Evolutionary conservation across 2,113 vertebrate species (phyloP), one percentile per base, ranked within the genome.

Genomic region (Polypterus bichir): DNA sequence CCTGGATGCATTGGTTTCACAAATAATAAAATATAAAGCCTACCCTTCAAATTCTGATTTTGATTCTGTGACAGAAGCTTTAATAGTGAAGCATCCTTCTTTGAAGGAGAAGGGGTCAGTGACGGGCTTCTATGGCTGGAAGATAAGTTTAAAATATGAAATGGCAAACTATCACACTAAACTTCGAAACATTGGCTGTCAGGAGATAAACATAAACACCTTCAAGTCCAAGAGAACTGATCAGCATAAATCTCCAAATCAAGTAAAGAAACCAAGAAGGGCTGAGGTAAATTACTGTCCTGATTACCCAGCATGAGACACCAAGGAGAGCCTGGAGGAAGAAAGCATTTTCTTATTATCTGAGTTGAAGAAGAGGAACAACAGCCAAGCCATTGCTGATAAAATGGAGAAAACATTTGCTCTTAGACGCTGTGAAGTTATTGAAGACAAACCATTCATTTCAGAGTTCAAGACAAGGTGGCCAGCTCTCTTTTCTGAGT

Each of bases 1-100:
- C 9, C 66, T 71, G 54, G 62, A 74, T 61, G 62, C 62, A 9
- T 59, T 68, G 11, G 71, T 62, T 3, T 46, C 64, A 62, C 60
- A 66, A n/a, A n/a, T n/a, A 62, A 66, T 65, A 9, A 71, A 71
- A 49, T 73, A 69, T 59, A 69, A 61, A 4, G 66, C 59, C 60
- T 66, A 66, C 5, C 64, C 64, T 7, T 60, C 57, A 59, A 64
- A 66, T 47, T 63, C 66, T 9, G 65, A 67, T 44, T 65, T 55
- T 61, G 61, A 69, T 47, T 61, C 69, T 7, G 63, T 67, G 49
- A 64, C 68, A 59, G 62, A 7, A 47, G 64, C 68, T 58, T 64
- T 68, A 55, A 66, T 46, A 11, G 54, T 49, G 62, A n/a, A 64
- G 5, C 64, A 70, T 59, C 62, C 67, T 59, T 71, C 66, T 66